phyloP scores from a whole-genome alignment of 2,888 invertebrate species.

The Noctuana brunneofusca region DNA sequence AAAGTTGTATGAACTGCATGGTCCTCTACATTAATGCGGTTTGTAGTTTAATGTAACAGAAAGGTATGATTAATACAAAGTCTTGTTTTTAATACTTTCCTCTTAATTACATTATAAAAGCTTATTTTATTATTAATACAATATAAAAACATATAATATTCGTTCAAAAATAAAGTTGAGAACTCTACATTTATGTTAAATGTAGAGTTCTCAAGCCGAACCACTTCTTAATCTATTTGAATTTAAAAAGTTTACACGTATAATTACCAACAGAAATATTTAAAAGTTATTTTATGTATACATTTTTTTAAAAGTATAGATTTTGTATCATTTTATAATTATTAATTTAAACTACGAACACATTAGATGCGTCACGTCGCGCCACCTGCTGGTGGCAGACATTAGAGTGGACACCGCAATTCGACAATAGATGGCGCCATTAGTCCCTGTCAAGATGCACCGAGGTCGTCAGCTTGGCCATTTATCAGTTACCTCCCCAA shows the following conservation, averaged over 20 bases:
- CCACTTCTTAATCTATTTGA: background rate
- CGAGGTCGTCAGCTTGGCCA: conserved; percentile 67
- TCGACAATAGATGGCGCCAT: conserved; percentile 76
- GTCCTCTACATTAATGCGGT: background rate
- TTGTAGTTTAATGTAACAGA: background rate
- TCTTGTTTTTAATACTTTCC: too few species aligned
- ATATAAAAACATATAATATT: too few species aligned
- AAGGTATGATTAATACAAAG: too few species aligned
- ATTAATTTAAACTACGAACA: conserved; percentile 22
- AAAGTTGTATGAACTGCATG: conserved; percentile 39
- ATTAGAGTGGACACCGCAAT: conserved; percentile 57
- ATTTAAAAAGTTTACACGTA: background rate
- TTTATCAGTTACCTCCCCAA: conserved; percentile 64
- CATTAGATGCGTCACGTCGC: conserved; percentile 51
- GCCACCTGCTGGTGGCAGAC: conserved; percentile 48
- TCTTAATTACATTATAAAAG: too few species aligned
- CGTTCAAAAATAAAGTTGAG: too few species aligned
- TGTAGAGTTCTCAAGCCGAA: too few species aligned
- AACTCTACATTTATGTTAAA: too few species aligned
- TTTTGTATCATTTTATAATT: background rate
- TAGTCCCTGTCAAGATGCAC: conserved; percentile 65
- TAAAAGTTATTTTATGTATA: background rate
- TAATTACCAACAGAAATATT: background rate
- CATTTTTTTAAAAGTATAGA: too few species aligned
- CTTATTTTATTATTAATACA: too few species aligned